These are phyloP conservation scores for Cyanoramphus novaezelandiae DNA, from an alignment of 2,113 vertebrate genomes.

Conservation along the genomic window DNA sequence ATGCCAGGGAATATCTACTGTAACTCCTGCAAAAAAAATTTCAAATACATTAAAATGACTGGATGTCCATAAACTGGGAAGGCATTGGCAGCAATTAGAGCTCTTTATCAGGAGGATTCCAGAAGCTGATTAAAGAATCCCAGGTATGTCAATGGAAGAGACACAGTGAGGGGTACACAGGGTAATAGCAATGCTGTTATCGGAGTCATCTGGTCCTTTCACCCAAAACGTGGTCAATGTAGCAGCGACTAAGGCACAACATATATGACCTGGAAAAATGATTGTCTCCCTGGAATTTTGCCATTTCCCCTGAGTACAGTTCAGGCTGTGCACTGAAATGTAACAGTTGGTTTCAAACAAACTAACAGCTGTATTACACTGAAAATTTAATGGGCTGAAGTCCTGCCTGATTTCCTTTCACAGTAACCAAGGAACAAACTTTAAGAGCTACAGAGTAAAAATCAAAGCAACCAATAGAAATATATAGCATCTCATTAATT, in stretches of 20 bases:
- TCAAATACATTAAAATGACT: neutral
- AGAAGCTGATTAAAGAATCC: neutral
- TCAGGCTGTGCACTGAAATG: neutral
- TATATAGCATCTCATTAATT: neutral
- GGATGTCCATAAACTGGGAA: neutral
- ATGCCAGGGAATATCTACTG: neutral
- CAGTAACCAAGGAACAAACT: neutral
- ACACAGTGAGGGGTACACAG: neutral
- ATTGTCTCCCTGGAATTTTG: neutral
- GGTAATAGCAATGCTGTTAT: neutral
- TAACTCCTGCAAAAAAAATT: neutral
- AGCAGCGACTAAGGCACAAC: neutral
- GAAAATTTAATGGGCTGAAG: neutral
- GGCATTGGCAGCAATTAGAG: neutral
- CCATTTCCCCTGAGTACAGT: neutral
- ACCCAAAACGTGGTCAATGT: neutral
- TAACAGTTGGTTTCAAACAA: slow-evolving; percentile 4
- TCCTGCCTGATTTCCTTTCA: neutral
- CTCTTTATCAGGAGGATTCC: neutral
- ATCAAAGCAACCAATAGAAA: neutral
- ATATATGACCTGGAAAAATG: neutral
- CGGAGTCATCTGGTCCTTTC: neutral
- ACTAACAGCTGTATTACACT: neutral
- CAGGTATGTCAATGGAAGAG: neutral
- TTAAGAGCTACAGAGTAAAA: neutral